Base-by-base conservation (phyloP, 37 sponge, comb jelly and placozoan genomes). In the Halichondria panicea region DNA sequence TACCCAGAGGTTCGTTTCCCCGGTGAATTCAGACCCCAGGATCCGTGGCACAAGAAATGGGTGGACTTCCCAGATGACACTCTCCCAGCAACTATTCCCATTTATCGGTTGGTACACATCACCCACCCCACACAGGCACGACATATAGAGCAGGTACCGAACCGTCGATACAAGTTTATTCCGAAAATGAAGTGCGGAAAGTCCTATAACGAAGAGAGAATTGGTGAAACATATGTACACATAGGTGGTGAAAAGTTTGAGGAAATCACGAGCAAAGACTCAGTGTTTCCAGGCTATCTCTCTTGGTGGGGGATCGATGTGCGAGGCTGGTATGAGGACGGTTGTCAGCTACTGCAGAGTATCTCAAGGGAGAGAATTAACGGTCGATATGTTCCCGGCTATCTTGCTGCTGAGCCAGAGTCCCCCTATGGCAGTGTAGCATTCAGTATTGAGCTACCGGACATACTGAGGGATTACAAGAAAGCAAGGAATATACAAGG, bases 261-360 rank as follows among this genome's bases (percentile, higher is more conserved):
- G 8, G 12, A 24, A n/a, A 56, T 63, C 4, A 36, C 11, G 3
- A 9, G 22, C 9, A 46, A 60, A 37, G 25, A 58, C 25, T 6
- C 21, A 40, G 45, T 75, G 36, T 59, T 75, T 58, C 76, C 76
- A 5, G 76, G 76, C 13, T 60, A 31, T 46, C 61, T 61, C 63
- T 24, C 12, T 8, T 75, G 76, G 76, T 75, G 76, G 76, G 55
- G 58, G 6, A 5, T 59, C 18, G 4, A 38, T 34, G 11, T 12
- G 3, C 7, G 12, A 35, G n/a, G n/a, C 45, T 4, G 30, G 24
- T 60, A n/a, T 25, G 4, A 12, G 15, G 33, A 54, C 34, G 42
- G 59, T 32, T 34, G 9, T 55, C 18, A 54, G 59, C 3, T 11
- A 9, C 38, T 56, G 12, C 8, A 9, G 5, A 11, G 8, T 8